phyloP scores from a whole-genome alignment of 2,797 vertebrate species.

The Crocodylus rhombifer region DNA sequence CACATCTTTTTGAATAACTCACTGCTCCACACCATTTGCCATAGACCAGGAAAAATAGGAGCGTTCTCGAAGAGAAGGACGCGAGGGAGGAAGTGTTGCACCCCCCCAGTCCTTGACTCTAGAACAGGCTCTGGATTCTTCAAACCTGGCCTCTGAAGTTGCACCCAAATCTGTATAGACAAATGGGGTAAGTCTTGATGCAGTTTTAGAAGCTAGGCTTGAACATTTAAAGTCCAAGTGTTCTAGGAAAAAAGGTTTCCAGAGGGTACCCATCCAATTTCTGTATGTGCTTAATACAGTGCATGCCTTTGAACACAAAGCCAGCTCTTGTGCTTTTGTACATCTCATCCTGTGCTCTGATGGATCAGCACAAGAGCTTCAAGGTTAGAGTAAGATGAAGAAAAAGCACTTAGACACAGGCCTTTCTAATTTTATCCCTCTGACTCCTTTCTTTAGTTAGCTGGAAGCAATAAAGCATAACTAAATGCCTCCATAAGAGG shows the following conservation, averaged over 20 bases:
- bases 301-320: not conserved
- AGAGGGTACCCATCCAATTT: not conserved
- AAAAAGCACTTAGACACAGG: not conserved
- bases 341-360: not conserved
- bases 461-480: constrained; percentile 13
- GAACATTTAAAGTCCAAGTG: not conserved
- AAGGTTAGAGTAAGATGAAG: not conserved
- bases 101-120: not conserved
- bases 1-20: not conserved
- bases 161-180: rapidly evolving
- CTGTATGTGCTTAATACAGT: not conserved
- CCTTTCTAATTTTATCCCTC: constrained; percentile 20
- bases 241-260: not conserved
- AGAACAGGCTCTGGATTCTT: not conserved
- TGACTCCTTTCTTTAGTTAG: not conserved
- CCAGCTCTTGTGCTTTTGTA: not conserved
- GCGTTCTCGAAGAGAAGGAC: not conserved
- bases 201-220: not conserved
- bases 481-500: not conserved
- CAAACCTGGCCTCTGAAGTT: not conserved
- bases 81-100: not conserved
- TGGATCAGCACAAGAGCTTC: not conserved
- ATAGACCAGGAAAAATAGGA: not conserved
- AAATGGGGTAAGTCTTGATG: not conserved
- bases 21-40: no score